A percentile compares a stretch with the other conserved stretches of the same genome.
Evolutionary conservation across 2,888 invertebrate genomes (phyloP).

Genomic region (Sepiola atlantica): DNA sequence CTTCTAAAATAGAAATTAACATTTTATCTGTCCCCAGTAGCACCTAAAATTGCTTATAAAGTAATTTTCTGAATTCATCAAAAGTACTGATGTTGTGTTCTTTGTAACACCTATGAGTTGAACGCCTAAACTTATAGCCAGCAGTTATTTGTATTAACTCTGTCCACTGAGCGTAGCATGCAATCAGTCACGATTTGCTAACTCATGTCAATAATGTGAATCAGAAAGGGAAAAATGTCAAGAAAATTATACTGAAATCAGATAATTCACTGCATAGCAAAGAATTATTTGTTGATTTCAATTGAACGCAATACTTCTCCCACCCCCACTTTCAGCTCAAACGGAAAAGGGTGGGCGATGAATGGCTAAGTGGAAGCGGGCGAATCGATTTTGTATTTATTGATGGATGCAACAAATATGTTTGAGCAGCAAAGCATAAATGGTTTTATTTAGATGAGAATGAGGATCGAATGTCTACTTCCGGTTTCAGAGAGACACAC

Average conservation of each 20-base stretch:
- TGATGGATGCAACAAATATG: slow-evolving; percentile 20
- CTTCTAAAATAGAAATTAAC: too few relatives aligned
- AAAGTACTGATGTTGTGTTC: too few relatives aligned
- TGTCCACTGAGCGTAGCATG: background rate
- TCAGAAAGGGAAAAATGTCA: background rate
- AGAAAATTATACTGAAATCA: background rate
- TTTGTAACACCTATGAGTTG: background rate
- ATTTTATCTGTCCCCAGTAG: too few relatives aligned
- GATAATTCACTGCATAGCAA: background rate
- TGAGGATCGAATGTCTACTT: background rate
- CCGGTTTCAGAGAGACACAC: background rate
- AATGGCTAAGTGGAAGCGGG: background rate
- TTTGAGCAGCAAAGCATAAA: slow-evolving; percentile 10
- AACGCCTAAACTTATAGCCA: background rate
- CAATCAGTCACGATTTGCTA: background rate
- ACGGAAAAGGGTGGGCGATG: background rate
- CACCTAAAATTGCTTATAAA: too few relatives aligned
- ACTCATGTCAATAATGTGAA: background rate
- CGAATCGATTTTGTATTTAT: background rate
- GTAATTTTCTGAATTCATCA: too few relatives aligned
- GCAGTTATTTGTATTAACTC: background rate
- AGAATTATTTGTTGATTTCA: background rate
- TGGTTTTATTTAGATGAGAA: slow-evolving; percentile 1
- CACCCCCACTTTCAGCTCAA: background rate
- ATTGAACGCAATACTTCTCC: background rate